phyloP scores from a whole-genome alignment of 2,113 vertebrate genomes.

The Bujurquina vittata region DNA sequence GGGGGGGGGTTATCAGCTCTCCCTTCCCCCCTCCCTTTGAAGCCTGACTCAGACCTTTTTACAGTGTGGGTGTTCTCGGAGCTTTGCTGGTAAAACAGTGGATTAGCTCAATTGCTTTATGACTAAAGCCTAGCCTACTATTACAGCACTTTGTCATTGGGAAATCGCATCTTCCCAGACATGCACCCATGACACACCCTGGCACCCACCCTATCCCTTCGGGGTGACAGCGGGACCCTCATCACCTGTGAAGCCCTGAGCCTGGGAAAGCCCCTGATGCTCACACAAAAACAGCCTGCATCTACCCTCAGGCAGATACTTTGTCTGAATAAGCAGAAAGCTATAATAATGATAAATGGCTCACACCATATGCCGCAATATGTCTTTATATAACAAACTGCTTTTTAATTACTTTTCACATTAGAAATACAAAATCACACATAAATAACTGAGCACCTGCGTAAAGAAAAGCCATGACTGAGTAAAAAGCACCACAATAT shows the following conservation, averaged over 20 bases:
- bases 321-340: slow-evolving; percentile 20
- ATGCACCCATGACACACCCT: slow-evolving; percentile 56
- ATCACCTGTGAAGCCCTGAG: slow-evolving; percentile 55
- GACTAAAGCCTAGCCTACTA: slow-evolving; percentile 67
- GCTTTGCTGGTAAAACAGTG: slow-evolving; percentile 72
- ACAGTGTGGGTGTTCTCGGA: slow-evolving; percentile 69
- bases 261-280: slow-evolving; percentile 59
- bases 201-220: slow-evolving; percentile 32
- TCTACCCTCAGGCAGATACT: slow-evolving; percentile 13
- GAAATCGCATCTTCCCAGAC: slow-evolving; percentile 68
- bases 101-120: slow-evolving; percentile 73
- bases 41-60: slow-evolving; percentile 51
- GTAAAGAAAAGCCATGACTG: neutral
- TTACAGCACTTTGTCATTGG: slow-evolving; percentile 69
- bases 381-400: slow-evolving; percentile 30
- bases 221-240: slow-evolving; percentile 24
- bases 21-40: slow-evolving; percentile 1
- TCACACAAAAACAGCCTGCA: slow-evolving; percentile 24
- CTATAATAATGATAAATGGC: slow-evolving; percentile 48
- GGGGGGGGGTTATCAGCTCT: no score
- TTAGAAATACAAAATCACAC: slow-evolving; percentile 16
- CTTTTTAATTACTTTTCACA: slow-evolving; percentile 27
- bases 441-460: slow-evolving; percentile 13
- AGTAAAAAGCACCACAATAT: slow-evolving; percentile 13
- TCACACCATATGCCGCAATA: slow-evolving; percentile 27